These are phyloP conservation scores for Epirrita christyi DNA, from an alignment of 2,888 invertebrate species.

Conservation along the genomic window DNA sequence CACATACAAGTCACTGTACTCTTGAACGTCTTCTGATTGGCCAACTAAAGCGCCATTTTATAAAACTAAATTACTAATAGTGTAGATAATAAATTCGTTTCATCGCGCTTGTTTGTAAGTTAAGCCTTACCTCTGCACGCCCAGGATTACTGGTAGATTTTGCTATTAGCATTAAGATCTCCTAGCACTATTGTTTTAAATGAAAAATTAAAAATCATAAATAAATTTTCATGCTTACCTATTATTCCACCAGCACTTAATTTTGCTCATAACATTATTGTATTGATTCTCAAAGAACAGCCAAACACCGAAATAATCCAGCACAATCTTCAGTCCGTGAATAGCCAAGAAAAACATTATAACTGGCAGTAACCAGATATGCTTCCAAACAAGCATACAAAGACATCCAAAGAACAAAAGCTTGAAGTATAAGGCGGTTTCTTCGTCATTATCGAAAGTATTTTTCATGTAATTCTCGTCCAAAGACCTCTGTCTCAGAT, in stretches of 20 bases:
- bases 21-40: too few species aligned
- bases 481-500: constrained; percentile 71
- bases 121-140: too few species aligned
- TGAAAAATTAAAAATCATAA: too few species aligned
- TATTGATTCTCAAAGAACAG: constrained; percentile 76
- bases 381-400: constrained; percentile 93
- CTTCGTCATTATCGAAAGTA: constrained; percentile 78
- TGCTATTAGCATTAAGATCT: too few species aligned
- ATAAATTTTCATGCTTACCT: constrained; percentile 68
- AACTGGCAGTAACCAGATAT: constrained; percentile 92
- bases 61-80: too few species aligned
- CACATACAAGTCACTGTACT: too few species aligned
- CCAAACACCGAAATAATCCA: constrained; percentile 82
- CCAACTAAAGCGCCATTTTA: too few species aligned
- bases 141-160: too few species aligned
- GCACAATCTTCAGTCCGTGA: constrained; percentile 84
- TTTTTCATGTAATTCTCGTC: constrained; percentile 76
- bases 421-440: constrained; percentile 90
- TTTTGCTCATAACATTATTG: constrained; percentile 62
- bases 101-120: too few species aligned
- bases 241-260: constrained; percentile 86
- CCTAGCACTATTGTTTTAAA: too few species aligned
- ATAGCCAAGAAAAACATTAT: constrained; percentile 91
- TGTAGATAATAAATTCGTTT: too few species aligned
- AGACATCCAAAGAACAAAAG: constrained; percentile 92